These are phyloP conservation scores for Dromiciops gliroides DNA, from an alignment of 2,113 vertebrate species.

Conservation along the genomic window DNA sequence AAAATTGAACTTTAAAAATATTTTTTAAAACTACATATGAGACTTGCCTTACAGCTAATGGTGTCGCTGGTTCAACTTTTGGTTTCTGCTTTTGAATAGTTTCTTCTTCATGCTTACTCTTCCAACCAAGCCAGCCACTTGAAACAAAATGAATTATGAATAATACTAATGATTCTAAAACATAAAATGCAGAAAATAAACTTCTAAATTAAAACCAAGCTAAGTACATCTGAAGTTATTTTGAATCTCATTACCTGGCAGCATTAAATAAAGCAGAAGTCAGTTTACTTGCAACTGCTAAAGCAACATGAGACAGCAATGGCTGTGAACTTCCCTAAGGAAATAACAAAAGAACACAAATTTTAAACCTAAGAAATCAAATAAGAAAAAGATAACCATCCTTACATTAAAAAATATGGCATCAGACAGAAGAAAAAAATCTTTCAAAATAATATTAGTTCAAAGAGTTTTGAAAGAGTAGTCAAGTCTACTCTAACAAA, in stretches of 20 bases:
- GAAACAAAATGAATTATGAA: conserved; percentile 14
- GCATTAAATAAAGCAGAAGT: conserved; percentile 97
- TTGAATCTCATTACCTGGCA: conserved; percentile 89
- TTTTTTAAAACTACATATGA: rapidly evolving
- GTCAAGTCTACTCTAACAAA: not conserved
- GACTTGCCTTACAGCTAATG: conserved; percentile 91
- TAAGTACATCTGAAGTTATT: not conserved
- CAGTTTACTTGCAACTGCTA: conserved; percentile 99
- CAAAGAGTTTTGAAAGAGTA: not conserved
- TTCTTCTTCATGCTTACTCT: conserved; percentile 93
- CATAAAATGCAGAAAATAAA: not conserved
- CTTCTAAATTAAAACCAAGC: not conserved
- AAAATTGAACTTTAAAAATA: not conserved
- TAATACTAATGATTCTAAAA: not conserved
- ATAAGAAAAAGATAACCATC: not conserved
- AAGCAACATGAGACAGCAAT: conserved; percentile 95
- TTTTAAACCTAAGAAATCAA: conserved; percentile 66
- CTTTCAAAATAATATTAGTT: not conserved
- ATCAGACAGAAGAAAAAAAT: not conserved
- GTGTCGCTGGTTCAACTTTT: conserved; percentile 95
- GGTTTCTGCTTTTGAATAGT: conserved; percentile 93
- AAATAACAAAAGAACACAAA: conserved; percentile 27
- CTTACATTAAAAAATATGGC: not conserved
- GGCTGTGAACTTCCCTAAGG: conserved; percentile 96
- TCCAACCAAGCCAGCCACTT: conserved; percentile 99